Evolutionary conservation across 2,888 invertebrate genomes (phyloP).

Genomic region (Dexiosoma caninum): DNA sequence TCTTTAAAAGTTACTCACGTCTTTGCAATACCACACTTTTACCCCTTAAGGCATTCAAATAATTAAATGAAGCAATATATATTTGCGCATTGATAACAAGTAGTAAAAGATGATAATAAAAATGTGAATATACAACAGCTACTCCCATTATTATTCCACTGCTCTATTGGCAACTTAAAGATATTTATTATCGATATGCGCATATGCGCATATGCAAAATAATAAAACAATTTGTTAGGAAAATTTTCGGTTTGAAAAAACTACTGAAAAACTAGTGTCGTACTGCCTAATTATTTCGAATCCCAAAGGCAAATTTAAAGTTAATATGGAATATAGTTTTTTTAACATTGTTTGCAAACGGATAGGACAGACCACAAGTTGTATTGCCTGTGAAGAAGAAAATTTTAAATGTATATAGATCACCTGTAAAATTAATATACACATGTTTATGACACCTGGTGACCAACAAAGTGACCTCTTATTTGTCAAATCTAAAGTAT

Average conservation of each 20-base stretch:
- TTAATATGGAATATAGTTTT: too few relatives aligned
- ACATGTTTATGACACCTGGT: slow-evolving; percentile 65
- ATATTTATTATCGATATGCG: slow-evolving; percentile 42
- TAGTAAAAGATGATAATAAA: slow-evolving; percentile 46
- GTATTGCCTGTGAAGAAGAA: too few relatives aligned
- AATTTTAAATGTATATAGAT: neutral
- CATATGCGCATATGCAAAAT: slow-evolving; percentile 54
- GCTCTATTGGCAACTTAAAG: slow-evolving; percentile 13
- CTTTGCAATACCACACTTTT: neutral
- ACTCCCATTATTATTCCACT: slow-evolving; percentile 1
- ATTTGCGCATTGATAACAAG: slow-evolving; percentile 40
- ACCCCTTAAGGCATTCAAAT: slow-evolving; percentile 38
- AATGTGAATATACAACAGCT: slow-evolving; percentile 35
- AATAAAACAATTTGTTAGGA: slow-evolving; percentile 13
- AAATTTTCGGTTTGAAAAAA: neutral
- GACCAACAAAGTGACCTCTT: slow-evolving; percentile 69
- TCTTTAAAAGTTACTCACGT: neutral
- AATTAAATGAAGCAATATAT: slow-evolving; percentile 57
- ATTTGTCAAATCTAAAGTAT: slow-evolving; percentile 70
- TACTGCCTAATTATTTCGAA: slow-evolving; percentile 39
- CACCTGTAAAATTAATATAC: neutral
- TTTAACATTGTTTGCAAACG: too few relatives aligned
- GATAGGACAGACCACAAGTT: too few relatives aligned
- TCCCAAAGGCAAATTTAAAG: slow-evolving; percentile 52
- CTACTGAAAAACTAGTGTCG: slow-evolving; percentile 56